These are phyloP conservation scores for Aradophagus sp. DNA, from an alignment of 1,140 invertebrate genomes.

Conservation along the genomic window DNA sequence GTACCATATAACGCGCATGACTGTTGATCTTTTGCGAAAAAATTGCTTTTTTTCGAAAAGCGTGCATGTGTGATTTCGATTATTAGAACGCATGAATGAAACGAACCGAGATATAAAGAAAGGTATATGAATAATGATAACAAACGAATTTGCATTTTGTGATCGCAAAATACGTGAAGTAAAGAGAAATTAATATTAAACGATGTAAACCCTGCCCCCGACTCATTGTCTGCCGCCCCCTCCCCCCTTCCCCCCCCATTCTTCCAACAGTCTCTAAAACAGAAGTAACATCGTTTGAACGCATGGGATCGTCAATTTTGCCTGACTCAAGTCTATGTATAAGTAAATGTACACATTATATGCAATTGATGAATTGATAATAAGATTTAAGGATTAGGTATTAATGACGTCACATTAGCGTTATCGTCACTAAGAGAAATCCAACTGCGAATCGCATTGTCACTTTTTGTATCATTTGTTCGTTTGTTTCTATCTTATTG, in stretches of 20 bases:
- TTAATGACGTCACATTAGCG: constrained; percentile 64
- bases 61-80: constrained; percentile 31
- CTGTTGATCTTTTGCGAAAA: no score
- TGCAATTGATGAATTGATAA: constrained; percentile 69
- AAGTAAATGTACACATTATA: constrained; percentile 55
- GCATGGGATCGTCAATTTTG: constrained; percentile 70
- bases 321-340: constrained; percentile 63
- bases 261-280: constrained; percentile 15
- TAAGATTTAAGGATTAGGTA: constrained; percentile 64
- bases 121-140: constrained; percentile 24
- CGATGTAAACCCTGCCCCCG: constrained; percentile 5
- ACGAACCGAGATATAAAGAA: constrained; percentile 16
- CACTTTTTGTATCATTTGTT: constrained; percentile 74
- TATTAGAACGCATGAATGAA: constrained; percentile 34
- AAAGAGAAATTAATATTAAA: constrained; percentile 29
- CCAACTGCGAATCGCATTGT: constrained; percentile 65
- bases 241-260: constrained; percentile 2
- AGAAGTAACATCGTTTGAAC: constrained; percentile 62
- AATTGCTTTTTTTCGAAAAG: constrained; percentile 25
- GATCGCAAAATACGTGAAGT: constrained; percentile 57
- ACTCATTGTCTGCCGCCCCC: constrained; percentile 18
- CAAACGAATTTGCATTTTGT: constrained; percentile 63
- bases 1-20: constrained; percentile 24
- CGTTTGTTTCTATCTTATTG: constrained; percentile 74
- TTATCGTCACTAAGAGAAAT: constrained; percentile 64